Evolutionary conservation across 2,113 vertebrate species (phyloP), one percentile per base, ranked within the genome.

Genomic region (Alces alces): DNA sequence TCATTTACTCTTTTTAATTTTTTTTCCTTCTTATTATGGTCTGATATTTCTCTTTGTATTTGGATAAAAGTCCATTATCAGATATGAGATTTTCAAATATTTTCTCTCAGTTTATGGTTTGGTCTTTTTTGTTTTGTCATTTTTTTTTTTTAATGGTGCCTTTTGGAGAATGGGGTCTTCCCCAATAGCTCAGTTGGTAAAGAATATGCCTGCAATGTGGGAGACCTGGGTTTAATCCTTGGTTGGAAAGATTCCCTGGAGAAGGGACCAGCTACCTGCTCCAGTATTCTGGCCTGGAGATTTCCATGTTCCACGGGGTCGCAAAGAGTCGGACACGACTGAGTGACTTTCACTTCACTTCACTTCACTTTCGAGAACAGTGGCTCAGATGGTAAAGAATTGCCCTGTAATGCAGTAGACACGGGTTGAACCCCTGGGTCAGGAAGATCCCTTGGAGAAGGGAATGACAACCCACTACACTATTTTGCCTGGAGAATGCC

Each of bases 71-170:
- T 58, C 9, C 17, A 55, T 94, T 70, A 54, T 86, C 4, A n/a
- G 17, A 43, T n/a, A 61, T 28, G 19, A 94, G 36, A 82, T 76
- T 96, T 89, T 57, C 33, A 96, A 84, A 84, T 60, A 84, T 76
- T 88, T 93, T 45, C 45, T 96, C 9, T 7, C 15, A 84, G 43
- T 7, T 5, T 55, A 16, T 93, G 61, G 23, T 10, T 80, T 91
- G 11, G 8, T 89, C 19, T 61, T 88, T 91, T 79, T 70, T 23
- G 1, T 70, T 70, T 36, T 19, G 33, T 36, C 8, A 11, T 36
- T 66, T 33, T 84, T 12, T 36, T 13, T 4, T 76, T 89, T 79
- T 47, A 54, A 73, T 2, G 16, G 30, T 54, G 6, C 43, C 43
- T 58, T 64, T 93, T 86, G 28, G 17, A 70, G 64, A 21, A 70